Evolutionary conservation across 2,888 invertebrate species (phyloP).

Genomic region (Cheilosia soror): DNA sequence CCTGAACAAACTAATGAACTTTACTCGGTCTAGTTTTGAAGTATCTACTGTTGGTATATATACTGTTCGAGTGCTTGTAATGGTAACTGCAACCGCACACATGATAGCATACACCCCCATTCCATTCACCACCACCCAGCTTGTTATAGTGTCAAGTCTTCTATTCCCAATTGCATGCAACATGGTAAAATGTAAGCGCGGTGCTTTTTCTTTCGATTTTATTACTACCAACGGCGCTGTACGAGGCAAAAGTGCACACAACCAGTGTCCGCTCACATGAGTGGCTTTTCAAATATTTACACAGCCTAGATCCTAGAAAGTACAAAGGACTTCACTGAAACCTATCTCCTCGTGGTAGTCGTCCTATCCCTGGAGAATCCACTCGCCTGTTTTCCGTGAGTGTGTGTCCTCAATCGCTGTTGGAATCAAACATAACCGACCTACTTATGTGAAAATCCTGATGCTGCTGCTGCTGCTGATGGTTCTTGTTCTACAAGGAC

Average conservation of each 20-base stretch:
- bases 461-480: conserved; percentile 1
- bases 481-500: conserved; percentile 7
- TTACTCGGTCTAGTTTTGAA: conserved; percentile 14
- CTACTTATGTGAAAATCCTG: conserved; percentile 39
- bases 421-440: conserved; percentile 48
- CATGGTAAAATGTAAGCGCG: conserved; percentile 16
- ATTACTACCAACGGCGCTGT: conserved; percentile 23
- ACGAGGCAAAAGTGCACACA: conserved; percentile 31
- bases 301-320: conserved; percentile 64
- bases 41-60: not conserved
- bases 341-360: not conserved
- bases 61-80: not conserved
- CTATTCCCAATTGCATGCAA: conserved; percentile 31
- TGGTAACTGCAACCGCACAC: not conserved
- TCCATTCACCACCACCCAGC: not conserved
- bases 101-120: conserved; percentile 2
- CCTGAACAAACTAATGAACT: conserved; percentile 3
- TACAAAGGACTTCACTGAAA: conserved; percentile 40
- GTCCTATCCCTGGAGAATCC: conserved; percentile 22
- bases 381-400: not conserved
- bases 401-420: conserved; percentile 36
- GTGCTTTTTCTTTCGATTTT: conserved; percentile 29
- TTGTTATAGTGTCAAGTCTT: conserved; percentile 61
- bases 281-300: conserved; percentile 68
- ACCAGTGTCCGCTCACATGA: conserved; percentile 47